A percentile compares a stretch with the other conserved stretches of the same genome.
phyloP scores from a whole-genome alignment of 2,888 invertebrate genomes.

The Acleris emargana region DNA sequence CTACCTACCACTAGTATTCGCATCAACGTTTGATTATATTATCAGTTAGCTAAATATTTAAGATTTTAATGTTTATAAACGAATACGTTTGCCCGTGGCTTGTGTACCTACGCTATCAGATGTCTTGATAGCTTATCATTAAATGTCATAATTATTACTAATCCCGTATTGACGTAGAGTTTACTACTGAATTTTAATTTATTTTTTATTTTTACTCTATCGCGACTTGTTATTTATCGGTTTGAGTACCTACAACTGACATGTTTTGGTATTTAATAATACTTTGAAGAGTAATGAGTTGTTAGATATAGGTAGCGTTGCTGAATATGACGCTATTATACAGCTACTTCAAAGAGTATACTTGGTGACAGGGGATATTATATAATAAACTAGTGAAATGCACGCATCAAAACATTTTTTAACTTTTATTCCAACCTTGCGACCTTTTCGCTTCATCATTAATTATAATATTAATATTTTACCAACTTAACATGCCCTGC shows the following conservation, averaged over 20 bases:
- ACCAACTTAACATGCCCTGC: background rate
- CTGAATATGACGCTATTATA: no score
- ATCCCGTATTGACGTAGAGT: conserved; percentile 37
- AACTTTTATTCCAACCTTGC: conserved; percentile 6
- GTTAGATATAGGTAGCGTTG: no score
- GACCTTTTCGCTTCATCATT: background rate
- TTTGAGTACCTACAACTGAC: no score
- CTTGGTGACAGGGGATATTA: no score
- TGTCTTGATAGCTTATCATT: conserved; percentile 35
- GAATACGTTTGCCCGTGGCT: conserved; percentile 3
- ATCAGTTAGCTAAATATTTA: conserved; percentile 28
- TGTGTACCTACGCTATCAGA: conserved; percentile 25
- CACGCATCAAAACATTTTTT: background rate
- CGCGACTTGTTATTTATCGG: background rate
- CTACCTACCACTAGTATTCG: background rate
- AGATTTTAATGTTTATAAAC: conserved; percentile 32
- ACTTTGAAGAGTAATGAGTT: no score
- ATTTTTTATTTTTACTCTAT: background rate
- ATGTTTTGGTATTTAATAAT: no score
- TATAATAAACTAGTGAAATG: no score
- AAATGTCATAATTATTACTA: conserved; percentile 38
- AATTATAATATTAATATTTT: background rate
- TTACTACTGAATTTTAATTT: conserved; percentile 28
- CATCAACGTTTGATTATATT: conserved; percentile 19
- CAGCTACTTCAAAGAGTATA: no score